Evolutionary conservation across 1,140 invertebrate genomes (phyloP).

Genomic region (Yoshiicerus persimilis): DNA sequence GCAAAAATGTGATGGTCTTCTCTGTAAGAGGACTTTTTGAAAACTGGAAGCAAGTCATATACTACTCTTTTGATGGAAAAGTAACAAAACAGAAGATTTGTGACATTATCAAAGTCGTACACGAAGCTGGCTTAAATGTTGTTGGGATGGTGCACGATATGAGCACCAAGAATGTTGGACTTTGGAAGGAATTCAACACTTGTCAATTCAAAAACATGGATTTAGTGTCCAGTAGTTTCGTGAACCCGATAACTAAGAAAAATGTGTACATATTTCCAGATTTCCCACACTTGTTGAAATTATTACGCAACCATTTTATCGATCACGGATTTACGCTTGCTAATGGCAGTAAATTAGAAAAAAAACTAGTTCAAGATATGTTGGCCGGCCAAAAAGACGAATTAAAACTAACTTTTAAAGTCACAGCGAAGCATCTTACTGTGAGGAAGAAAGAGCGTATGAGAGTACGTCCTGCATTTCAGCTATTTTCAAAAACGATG

Average conservation of each 20-base stretch:
- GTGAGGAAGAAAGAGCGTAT: background rate
- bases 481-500: background rate
- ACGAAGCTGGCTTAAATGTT: background rate
- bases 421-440: background rate
- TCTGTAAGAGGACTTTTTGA: too few species aligned
- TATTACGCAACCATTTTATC: background rate
- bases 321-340: background rate
- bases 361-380: background rate
- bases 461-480: background rate
- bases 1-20: too few species aligned
- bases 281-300: background rate
- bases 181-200: background rate
- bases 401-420: background rate
- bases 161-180: background rate
- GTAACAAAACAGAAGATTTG: background rate
- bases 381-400: background rate
- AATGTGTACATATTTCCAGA: background rate
- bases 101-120: background rate
- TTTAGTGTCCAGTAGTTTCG: background rate
- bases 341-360: background rate
- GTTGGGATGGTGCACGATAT: background rate
- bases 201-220: background rate
- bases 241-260: background rate
- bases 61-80: background rate
- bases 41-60: too few species aligned